These are phyloP conservation scores for Megaceryle alcyon DNA, from an alignment of 2,797 vertebrate species.

Conservation along the genomic window DNA sequence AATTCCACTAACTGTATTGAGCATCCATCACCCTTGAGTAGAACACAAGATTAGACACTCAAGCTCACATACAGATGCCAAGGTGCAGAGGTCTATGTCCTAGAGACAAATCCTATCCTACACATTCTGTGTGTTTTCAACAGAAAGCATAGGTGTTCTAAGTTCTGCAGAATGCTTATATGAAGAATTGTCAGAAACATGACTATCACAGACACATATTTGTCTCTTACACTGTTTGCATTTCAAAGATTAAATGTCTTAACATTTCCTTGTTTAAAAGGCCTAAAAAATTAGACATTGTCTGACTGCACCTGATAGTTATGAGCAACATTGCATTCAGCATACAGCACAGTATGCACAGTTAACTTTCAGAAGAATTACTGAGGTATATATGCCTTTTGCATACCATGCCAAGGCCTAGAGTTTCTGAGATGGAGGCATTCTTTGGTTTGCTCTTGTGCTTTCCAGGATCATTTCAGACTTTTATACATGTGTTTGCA, in stretches of 20 bases:
- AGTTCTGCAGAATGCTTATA: neutral
- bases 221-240: neutral
- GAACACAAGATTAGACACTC: neutral
- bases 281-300: neutral
- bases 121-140: neutral
- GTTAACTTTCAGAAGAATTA: neutral
- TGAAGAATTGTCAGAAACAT: neutral
- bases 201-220: neutral
- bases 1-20: neutral
- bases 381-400: neutral
- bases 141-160: neutral
- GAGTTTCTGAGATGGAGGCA: neutral
- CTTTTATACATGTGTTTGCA: neutral
- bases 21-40: neutral
- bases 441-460: neutral
- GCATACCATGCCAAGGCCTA: neutral
- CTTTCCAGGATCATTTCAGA: neutral
- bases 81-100: neutral
- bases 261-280: neutral
- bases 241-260: neutral
- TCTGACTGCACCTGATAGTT: neutral
- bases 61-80: neutral
- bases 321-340: neutral
- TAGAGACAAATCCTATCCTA: neutral
- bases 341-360: neutral